Percentiles rank a stretch among this genome's conserved stretches.
Evolutionary conservation across 2,113 vertebrate genomes (phyloP).

Genomic region (Tympanuchus pallidicinctus): DNA sequence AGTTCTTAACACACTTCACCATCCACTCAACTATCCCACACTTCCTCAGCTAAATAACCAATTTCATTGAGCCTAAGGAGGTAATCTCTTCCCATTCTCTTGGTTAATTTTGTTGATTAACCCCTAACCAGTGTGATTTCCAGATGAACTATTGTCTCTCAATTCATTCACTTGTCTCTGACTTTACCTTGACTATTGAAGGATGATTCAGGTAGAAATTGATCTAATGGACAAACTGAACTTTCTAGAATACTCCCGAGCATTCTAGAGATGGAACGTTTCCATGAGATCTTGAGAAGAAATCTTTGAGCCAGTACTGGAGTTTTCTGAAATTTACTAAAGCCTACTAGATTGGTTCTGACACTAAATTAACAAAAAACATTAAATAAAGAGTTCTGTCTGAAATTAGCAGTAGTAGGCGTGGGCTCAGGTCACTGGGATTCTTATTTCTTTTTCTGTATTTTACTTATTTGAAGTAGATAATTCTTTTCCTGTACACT

Average conservation of each 20-base stretch:
- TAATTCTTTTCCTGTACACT: neutral
- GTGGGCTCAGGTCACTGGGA: neutral
- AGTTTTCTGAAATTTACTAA: neutral
- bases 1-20: no score
- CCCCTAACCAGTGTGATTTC: neutral
- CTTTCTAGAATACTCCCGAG: neutral
- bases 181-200: neutral
- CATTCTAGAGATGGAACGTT: neutral
- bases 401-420: neutral
- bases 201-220: neutral
- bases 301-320: neutral
- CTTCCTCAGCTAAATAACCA: neutral
- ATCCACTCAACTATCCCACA: no score
- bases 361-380: neutral
- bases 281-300: neutral
- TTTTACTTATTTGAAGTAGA: neutral
- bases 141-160: neutral
- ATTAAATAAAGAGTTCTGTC: neutral
- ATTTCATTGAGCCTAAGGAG: neutral
- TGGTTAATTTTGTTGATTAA: neutral
- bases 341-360: neutral
- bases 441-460: fast-evolving
- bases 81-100: neutral
- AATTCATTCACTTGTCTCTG: neutral
- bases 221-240: neutral